A percentile compares a stretch with the other conserved stretches of the same genome.
phyloP scores from a whole-genome alignment of 2,113 vertebrate genomes.

The Misgurnus mizolepis region DNA sequence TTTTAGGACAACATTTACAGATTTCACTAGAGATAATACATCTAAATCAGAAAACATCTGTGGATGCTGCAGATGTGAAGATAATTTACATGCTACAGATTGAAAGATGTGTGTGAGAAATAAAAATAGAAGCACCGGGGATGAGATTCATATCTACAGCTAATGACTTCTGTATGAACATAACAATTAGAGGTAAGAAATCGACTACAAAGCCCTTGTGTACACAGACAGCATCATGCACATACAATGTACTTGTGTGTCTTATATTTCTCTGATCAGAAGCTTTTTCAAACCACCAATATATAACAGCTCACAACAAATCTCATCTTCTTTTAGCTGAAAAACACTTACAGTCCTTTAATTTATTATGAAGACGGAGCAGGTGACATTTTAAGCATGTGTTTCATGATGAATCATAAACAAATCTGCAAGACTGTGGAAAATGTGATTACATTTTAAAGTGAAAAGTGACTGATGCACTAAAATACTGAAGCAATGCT shows the following conservation, averaged over 20 bases:
- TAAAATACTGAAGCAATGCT: too few species aligned
- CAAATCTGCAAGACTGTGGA: conserved; percentile 50
- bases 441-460: conserved; percentile 58
- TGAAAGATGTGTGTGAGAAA: not conserved
- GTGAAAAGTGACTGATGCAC: conserved; percentile 45
- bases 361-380: conserved; percentile 43
- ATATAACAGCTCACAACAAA: not conserved
- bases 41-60: too few species aligned
- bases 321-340: conserved; percentile 12
- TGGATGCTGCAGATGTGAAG: not conserved
- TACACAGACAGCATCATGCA: not conserved
- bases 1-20: too few species aligned
- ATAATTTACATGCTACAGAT: not conserved
- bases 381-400: conserved; percentile 24
- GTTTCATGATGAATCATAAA: conserved; percentile 48
- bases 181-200: conserved; percentile 24
- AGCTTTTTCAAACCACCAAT: not conserved
- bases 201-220: not conserved
- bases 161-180: conserved; percentile 33
- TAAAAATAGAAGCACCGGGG: not conserved
- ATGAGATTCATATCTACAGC: not conserved
- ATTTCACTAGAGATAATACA: too few species aligned
- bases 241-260: not conserved
- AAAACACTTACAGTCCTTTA: conserved; percentile 28
- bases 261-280: not conserved